A percentile compares a stretch with the other conserved stretches of the same genome.
Evolutionary conservation across 2,888 invertebrate species (phyloP).

Genomic region (Chouioia cunea): DNA sequence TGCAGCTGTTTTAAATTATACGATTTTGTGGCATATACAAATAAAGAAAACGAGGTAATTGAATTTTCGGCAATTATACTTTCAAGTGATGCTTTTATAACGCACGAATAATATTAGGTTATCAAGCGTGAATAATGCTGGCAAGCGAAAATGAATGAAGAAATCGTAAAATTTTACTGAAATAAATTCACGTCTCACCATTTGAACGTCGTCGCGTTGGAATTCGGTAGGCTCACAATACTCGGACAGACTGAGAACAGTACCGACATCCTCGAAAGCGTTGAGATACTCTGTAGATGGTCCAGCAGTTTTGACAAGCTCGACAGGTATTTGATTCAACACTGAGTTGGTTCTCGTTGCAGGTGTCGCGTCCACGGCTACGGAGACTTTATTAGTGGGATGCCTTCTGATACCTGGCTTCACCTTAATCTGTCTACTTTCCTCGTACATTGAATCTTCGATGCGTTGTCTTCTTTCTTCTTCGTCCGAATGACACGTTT

Average conservation of each 20-base stretch:
- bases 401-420: slow-evolving; percentile 60
- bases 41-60: too few species aligned
- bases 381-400: slow-evolving; percentile 75
- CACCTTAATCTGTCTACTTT: slow-evolving; percentile 53
- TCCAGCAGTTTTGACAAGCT: slow-evolving; percentile 72
- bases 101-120: too few species aligned
- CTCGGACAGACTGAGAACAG: slow-evolving; percentile 31
- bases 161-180: too few species aligned
- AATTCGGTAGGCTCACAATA: slow-evolving; percentile 46
- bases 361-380: slow-evolving; percentile 85
- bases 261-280: slow-evolving; percentile 24
- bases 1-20: too few species aligned
- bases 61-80: too few species aligned
- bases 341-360: slow-evolving; percentile 80
- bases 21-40: too few species aligned
- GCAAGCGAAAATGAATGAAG: too few species aligned
- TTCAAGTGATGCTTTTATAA: too few species aligned
- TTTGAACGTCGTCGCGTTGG: background rate
- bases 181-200: background rate
- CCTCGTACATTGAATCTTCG: slow-evolving; percentile 61
- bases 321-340: slow-evolving; percentile 82
- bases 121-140: too few species aligned
- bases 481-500: slow-evolving; percentile 41
- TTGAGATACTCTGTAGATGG: slow-evolving; percentile 29
- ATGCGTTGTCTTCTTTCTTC: slow-evolving; percentile 51